Percentiles rank a stretch among this genome's conserved stretches.
Conservation (phyloP, 2,113 vertebrate species). For the Cyanistes caeruleus region DNA sequence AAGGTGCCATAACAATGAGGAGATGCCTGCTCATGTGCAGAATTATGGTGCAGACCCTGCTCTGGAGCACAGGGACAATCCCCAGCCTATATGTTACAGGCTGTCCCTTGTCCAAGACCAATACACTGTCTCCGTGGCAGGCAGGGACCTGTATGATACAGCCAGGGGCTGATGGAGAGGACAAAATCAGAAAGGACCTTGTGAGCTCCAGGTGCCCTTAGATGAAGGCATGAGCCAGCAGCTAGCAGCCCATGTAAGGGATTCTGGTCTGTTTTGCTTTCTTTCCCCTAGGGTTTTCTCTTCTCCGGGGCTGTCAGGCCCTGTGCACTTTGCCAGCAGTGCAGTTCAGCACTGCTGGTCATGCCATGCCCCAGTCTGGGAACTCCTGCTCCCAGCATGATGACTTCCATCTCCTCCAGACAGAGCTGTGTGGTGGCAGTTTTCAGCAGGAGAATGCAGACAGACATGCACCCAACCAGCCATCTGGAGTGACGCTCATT, state of each 20-base stretch:
- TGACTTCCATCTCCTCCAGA: not conserved
- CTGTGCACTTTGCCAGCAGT: not conserved
- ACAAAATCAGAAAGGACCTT: not conserved
- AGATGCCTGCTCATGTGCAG: accelerated
- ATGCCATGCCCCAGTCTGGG: not conserved
- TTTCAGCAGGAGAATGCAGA: not conserved
- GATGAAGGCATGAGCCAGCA: not conserved
- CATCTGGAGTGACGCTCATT: accelerated
- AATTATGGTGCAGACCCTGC: not conserved
- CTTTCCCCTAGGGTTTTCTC: not conserved
- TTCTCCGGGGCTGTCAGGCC: not conserved
- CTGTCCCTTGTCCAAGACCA: not conserved
- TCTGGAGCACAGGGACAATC: accelerated
- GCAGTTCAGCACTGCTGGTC: not conserved
- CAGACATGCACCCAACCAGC: not conserved
- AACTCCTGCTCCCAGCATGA: not conserved
- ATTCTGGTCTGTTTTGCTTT: constrained; percentile 16
- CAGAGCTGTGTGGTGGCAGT: not conserved
- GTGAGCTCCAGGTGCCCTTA: not conserved
- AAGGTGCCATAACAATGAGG: not conserved
- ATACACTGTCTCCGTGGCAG: not conserved
- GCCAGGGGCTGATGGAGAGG: not conserved
- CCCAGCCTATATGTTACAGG: not conserved
- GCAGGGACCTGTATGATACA: not conserved
- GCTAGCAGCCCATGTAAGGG: not conserved